Evolutionary conservation across 2,888 invertebrate genomes (phyloP).

Genomic region (Xanthia icteritia): DNA sequence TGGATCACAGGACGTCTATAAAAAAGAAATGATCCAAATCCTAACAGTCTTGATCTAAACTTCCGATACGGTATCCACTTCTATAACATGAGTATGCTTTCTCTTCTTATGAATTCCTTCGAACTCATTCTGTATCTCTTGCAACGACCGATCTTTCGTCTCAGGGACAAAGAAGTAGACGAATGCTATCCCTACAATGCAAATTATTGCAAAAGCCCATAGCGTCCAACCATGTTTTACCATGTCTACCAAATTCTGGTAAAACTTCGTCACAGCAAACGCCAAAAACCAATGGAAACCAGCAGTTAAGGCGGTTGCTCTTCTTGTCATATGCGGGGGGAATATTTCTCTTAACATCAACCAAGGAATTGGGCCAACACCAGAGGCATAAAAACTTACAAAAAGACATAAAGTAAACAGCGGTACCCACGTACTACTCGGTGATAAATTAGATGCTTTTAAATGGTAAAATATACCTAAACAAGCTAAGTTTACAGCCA

Average conservation of each 20-base stretch:
- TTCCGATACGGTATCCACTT: conserved; percentile 83
- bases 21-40: conserved; percentile 36
- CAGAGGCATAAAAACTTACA: conserved; percentile 91
- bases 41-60: conserved; percentile 70
- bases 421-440: conserved; percentile 88
- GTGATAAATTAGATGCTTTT: conserved; percentile 72
- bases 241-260: conserved; percentile 89
- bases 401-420: conserved; percentile 89
- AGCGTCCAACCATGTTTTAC: conserved; percentile 92
- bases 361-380: conserved; percentile 94
- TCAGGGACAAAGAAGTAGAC: conserved; percentile 93
- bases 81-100: conserved; percentile 86
- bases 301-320: conserved; percentile 92
- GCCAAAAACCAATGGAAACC: conserved; percentile 93
- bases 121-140: conserved; percentile 90
- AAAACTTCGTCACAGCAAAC: conserved; percentile 91
- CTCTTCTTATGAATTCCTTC: conserved; percentile 84
- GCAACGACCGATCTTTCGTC: conserved; percentile 90
- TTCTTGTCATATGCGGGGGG: conserved; percentile 90
- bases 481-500: conserved; percentile 89
- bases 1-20: conserved; percentile 10
- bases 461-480: conserved; percentile 88
- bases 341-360: conserved; percentile 93
- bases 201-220: conserved; percentile 92
- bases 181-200: conserved; percentile 91